Percentiles rank a stretch among this genome's conserved stretches.
phyloP scores from a whole-genome alignment of 2,113 vertebrate species.

The Mugil cephalus region DNA sequence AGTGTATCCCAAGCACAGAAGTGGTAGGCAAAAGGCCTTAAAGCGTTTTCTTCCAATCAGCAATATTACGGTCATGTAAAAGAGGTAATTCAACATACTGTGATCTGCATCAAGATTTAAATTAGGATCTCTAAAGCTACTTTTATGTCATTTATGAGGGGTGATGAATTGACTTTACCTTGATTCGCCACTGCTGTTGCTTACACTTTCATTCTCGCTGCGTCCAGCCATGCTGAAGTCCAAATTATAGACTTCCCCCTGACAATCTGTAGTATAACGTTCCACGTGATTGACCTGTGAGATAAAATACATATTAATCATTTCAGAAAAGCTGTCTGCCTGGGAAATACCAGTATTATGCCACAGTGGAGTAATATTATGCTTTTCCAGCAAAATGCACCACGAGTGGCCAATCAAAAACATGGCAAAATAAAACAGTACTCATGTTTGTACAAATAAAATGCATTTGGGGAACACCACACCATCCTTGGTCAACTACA shows the following conservation, averaged over 20 bases:
- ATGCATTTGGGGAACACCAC: neutral
- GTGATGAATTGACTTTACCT: slow-evolving; percentile 83
- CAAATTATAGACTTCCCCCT: slow-evolving; percentile 50
- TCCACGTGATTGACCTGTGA: slow-evolving; percentile 54
- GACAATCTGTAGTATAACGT: slow-evolving; percentile 22
- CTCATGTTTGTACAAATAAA: neutral
- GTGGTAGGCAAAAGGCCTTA: too few relatives aligned
- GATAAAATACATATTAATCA: neutral
- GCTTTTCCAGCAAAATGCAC: neutral
- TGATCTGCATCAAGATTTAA: too few relatives aligned
- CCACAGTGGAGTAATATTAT: neutral
- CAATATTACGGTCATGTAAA: too few relatives aligned
- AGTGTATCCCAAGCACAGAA: too few relatives aligned
- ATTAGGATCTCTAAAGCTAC: neutral
- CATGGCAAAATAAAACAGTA: neutral
- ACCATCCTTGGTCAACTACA: neutral
- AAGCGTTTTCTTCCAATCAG: too few relatives aligned
- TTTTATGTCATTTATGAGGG: neutral
- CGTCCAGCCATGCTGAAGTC: slow-evolving; percentile 92
- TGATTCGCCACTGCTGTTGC: slow-evolving; percentile 96
- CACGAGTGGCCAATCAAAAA: too few relatives aligned
- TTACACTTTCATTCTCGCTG: slow-evolving; percentile 95
- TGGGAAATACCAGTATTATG: too few relatives aligned
- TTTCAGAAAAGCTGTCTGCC: too few relatives aligned
- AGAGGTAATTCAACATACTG: too few relatives aligned